Evolutionary conservation across 2,113 vertebrate species (phyloP).

Genomic region (Pachycephala philippinensis): DNA sequence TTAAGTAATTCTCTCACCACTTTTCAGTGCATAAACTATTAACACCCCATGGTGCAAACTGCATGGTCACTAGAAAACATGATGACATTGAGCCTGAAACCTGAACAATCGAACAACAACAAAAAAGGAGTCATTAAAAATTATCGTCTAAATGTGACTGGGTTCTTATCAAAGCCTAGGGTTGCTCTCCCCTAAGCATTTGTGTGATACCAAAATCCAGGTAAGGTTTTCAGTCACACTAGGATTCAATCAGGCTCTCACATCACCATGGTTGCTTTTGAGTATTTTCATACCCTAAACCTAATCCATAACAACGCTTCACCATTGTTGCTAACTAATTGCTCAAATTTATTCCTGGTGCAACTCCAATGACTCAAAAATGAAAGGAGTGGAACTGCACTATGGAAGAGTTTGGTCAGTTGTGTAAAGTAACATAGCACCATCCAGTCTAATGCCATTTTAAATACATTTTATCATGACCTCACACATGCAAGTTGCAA

Average conservation of each 20-base stretch:
- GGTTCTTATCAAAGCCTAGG: not conserved
- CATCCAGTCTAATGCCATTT: conserved; percentile 17
- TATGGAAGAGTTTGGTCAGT: conserved; percentile 6
- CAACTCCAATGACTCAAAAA: not conserved
- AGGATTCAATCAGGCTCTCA: not conserved
- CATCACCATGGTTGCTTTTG: not conserved
- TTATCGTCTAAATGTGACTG: not conserved
- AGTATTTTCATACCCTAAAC: not conserved
- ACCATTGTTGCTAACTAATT: not conserved
- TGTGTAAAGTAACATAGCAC: conserved; percentile 20
- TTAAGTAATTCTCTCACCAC: conserved; percentile 28
- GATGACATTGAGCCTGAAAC: conserved; percentile 13
- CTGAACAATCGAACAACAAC: not conserved
- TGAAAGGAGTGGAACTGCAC: not conserved
- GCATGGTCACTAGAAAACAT: not conserved
- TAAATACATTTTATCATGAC: conserved; percentile 55
- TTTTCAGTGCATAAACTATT: conserved; percentile 50
- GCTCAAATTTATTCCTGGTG: conserved; percentile 4
- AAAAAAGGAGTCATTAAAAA: not conserved
- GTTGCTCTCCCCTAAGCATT: not conserved
- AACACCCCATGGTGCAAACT: conserved; percentile 32
- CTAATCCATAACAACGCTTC: not conserved
- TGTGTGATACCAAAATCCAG: not conserved
- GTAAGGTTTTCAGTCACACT: not conserved
- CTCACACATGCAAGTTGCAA: conserved; percentile 56